phyloP scores from a whole-genome alignment of 2,113 vertebrate genomes.

The Mormyrus iriodes region DNA sequence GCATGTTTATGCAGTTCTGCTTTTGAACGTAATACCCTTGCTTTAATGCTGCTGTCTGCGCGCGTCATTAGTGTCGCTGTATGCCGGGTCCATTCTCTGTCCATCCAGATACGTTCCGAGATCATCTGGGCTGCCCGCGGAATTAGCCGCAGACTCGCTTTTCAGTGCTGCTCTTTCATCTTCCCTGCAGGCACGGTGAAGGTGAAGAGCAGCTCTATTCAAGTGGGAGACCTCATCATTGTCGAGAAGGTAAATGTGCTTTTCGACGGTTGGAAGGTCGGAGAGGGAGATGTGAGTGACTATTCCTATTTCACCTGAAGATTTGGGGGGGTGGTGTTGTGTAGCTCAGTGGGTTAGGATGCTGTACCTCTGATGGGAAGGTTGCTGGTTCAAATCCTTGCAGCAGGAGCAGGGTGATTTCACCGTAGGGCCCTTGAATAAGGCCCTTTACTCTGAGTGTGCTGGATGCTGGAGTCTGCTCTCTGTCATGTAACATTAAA shows the following conservation, averaged over 20 bases:
- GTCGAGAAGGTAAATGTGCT: slow-evolving; percentile 84
- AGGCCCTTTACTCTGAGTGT: neutral
- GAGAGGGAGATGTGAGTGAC: neutral
- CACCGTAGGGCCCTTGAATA: neutral
- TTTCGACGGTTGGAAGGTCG: neutral
- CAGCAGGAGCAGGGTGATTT: neutral
- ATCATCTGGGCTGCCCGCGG: neutral
- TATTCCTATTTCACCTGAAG: too few relatives aligned
- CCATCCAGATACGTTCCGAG: neutral
- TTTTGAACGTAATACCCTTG: neutral
- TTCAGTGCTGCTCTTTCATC: slow-evolving; percentile 18
- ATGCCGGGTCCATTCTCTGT: neutral
- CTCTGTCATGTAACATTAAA: slow-evolving; percentile 17
- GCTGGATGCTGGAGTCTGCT: neutral
- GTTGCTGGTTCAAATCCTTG: neutral
- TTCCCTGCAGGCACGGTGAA: slow-evolving; percentile 78
- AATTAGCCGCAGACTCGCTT: neutral
- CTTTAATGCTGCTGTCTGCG: neutral
- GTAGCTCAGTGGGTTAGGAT: neutral
- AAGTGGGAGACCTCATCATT: slow-evolving; percentile 96
- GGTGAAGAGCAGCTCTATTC: slow-evolving; percentile 91
- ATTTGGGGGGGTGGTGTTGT: neutral
- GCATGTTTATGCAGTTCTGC: neutral
- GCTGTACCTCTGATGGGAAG: neutral
- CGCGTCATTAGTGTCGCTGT: neutral